phyloP scores from a whole-genome alignment of 2,113 vertebrate genomes.

The Pseudorasbora parva region DNA sequence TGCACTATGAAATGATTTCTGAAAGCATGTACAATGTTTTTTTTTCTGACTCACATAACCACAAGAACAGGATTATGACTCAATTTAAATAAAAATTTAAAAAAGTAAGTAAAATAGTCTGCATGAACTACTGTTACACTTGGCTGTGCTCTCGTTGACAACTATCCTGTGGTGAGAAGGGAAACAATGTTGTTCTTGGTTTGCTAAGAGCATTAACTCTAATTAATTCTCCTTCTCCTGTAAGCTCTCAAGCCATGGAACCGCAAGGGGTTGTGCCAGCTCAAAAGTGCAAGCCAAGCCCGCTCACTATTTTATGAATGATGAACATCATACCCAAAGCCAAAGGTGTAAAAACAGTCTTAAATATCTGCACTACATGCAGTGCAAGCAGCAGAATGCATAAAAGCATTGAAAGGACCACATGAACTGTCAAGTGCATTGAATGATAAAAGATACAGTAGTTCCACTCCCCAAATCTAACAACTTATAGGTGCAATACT shows the following conservation, averaged over 20 bases:
- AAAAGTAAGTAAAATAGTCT: not conserved
- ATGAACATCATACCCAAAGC: slow-evolving; percentile 9
- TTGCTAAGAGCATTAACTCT: slow-evolving; percentile 72
- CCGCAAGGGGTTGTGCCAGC: slow-evolving; percentile 48
- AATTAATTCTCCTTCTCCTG: slow-evolving; percentile 64
- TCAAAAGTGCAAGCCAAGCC: slow-evolving; percentile 48
- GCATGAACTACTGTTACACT: not conserved
- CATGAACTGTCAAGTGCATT: slow-evolving; percentile 52
- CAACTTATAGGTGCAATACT: not conserved
- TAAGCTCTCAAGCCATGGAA: slow-evolving; percentile 64
- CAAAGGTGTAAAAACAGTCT: not conserved
- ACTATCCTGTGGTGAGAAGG: slow-evolving; percentile 32
- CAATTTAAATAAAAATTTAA: not conserved
- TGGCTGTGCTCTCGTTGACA: slow-evolving; percentile 47
- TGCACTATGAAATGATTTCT: not conserved
- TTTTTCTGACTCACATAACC: slow-evolving; percentile 4
- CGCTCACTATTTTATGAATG: slow-evolving; percentile 1
- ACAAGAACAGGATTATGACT: not conserved
- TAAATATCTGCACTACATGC: not conserved
- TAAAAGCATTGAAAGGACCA: slow-evolving; percentile 34
- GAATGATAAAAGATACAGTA: not conserved
- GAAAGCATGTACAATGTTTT: not conserved
- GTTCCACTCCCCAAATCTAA: not conserved
- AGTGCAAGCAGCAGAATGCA: slow-evolving; percentile 16
- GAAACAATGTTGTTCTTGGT: slow-evolving; percentile 51